phyloP scores from a whole-genome alignment of 2,113 vertebrate species.

The Silurus asotus region DNA sequence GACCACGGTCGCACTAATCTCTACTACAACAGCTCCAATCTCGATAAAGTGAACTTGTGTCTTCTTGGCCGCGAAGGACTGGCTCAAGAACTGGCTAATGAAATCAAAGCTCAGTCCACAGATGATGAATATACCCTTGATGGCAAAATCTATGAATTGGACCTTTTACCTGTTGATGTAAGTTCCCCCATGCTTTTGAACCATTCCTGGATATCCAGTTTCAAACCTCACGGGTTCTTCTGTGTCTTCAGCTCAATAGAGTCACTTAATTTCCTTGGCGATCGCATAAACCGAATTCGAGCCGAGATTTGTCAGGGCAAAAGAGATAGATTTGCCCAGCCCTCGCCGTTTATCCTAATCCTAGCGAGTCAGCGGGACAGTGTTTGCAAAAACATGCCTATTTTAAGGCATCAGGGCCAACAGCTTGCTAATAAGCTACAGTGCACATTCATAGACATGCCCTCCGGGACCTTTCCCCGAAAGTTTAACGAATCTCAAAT shows the following conservation, averaged over 20 bases:
- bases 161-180: slow-evolving; percentile 90
- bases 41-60: slow-evolving; percentile 97
- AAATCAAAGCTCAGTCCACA: slow-evolving; percentile 94
- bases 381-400: slow-evolving; percentile 91
- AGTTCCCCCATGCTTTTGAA: slow-evolving; percentile 90
- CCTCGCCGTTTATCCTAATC: slow-evolving; percentile 92
- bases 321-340: slow-evolving; percentile 87
- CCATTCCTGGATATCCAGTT: slow-evolving; percentile 86
- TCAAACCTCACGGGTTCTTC: slow-evolving; percentile 97
- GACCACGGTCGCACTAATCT: slow-evolving; percentile 87
- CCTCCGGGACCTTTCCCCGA: slow-evolving; percentile 86
- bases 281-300: slow-evolving; percentile 92
- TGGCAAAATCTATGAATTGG: slow-evolving; percentile 96
- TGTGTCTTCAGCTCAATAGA: slow-evolving; percentile 98
- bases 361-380: slow-evolving; percentile 93
- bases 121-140: slow-evolving; percentile 98
- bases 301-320: slow-evolving; percentile 87
- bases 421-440: slow-evolving; percentile 97
- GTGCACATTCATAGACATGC: slow-evolving; percentile 95
- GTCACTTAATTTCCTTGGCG: slow-evolving; percentile 91
- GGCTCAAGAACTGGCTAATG: slow-evolving; percentile 94
- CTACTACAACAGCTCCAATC: slow-evolving; percentile 91
- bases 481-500: slow-evolving; percentile 97
- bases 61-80: slow-evolving; percentile 95
- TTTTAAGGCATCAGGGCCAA: slow-evolving; percentile 95